These are phyloP conservation scores for Smittia aterrima DNA, from an alignment of 2,888 invertebrate species.

Conservation along the genomic window DNA sequence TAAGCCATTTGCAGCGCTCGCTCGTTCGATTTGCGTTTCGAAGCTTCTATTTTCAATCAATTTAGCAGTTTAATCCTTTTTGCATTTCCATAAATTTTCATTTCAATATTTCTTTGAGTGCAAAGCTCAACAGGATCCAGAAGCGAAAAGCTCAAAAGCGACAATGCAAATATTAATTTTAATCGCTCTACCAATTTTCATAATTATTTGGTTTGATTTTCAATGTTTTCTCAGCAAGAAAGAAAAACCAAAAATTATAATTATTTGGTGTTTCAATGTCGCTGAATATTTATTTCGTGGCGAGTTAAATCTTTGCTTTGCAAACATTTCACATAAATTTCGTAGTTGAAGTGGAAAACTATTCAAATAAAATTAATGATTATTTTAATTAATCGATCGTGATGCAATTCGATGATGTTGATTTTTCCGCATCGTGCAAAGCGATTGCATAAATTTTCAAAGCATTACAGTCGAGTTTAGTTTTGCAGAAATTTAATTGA, in stretches of 20 bases:
- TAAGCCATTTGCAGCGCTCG: background rate
- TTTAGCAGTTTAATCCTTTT: background rate
- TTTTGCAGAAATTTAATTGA: too few species aligned
- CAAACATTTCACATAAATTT: too few species aligned
- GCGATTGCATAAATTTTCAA: background rate
- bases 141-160: background rate
- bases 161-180: background rate
- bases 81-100: background rate
- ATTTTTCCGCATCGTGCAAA: constrained; percentile 11
- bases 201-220: background rate
- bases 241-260: too few species aligned
- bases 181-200: background rate
- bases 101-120: background rate
- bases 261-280: too few species aligned
- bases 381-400: background rate
- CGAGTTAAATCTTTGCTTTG: too few species aligned
- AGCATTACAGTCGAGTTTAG: background rate
- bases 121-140: background rate
- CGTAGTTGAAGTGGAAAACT: too few species aligned
- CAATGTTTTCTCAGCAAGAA: too few species aligned
- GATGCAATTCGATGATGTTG: background rate
- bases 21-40: background rate
- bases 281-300: too few species aligned
- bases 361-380: background rate
- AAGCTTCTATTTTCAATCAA: background rate